Conservation (phyloP, 2,797 vertebrate species). For the Lophius americanus region DNA sequence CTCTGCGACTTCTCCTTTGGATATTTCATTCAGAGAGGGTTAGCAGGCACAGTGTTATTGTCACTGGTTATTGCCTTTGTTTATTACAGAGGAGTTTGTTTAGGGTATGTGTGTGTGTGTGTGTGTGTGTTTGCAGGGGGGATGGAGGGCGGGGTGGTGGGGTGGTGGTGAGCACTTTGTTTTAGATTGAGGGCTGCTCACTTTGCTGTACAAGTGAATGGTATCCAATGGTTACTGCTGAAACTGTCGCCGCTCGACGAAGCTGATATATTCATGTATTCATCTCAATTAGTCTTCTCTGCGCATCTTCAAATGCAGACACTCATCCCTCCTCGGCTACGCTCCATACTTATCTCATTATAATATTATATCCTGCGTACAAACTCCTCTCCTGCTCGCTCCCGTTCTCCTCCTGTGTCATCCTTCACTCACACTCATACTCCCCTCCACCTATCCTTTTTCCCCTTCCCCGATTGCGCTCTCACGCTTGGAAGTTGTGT, state of each 20-base stretch:
- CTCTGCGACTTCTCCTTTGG: slow-evolving; percentile 65
- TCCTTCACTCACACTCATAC: slow-evolving; percentile 40
- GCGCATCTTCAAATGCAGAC: slow-evolving; percentile 72
- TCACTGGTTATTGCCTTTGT: slow-evolving; percentile 79
- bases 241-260: slow-evolving; percentile 63
- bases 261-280: slow-evolving; percentile 82
- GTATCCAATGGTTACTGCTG: slow-evolving; percentile 77
- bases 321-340: slow-evolving; percentile 67
- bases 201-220: slow-evolving; percentile 70
- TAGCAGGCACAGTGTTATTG: slow-evolving; percentile 76
- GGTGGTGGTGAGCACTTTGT: slow-evolving; percentile 45
- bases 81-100: slow-evolving; percentile 81
- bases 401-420: slow-evolving; percentile 24
- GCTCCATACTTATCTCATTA: slow-evolving; percentile 74
- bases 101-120: slow-evolving; percentile 47
- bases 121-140: background rate
- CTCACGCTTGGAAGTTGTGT: slow-evolving; percentile 32
- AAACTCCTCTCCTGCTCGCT: slow-evolving; percentile 13
- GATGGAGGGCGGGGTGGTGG: background rate
- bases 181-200: slow-evolving; percentile 57
- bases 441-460: slow-evolving; percentile 25
- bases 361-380: slow-evolving; percentile 69
- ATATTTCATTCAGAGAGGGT: slow-evolving; percentile 74
- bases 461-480: slow-evolving; percentile 37
- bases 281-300: slow-evolving; percentile 78